Evolutionary conservation across 2,113 vertebrate genomes (phyloP).

Genomic region (Chionomys nivalis): DNA sequence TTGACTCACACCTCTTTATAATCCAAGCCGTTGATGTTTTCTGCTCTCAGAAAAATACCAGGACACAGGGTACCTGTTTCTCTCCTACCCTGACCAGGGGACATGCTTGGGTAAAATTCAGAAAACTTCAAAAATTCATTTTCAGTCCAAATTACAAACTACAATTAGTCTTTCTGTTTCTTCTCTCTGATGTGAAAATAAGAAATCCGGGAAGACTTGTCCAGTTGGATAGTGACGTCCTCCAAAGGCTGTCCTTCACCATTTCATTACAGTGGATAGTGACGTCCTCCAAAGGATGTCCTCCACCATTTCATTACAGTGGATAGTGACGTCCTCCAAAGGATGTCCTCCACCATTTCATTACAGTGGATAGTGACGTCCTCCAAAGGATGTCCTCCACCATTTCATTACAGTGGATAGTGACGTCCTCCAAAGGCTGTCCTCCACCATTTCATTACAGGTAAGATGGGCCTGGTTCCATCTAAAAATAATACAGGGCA

Average conservation of each 20-base stretch:
- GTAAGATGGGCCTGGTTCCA: constrained; percentile 41
- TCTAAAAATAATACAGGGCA: not conserved
- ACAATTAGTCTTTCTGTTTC: constrained; percentile 27
- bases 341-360: too few species aligned
- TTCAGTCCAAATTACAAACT: constrained; percentile 51
- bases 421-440: not conserved
- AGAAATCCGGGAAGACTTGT: constrained; percentile 50
- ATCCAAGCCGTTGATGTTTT: constrained; percentile 41
- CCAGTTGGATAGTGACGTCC: constrained; percentile 6
- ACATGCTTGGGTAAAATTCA: not conserved
- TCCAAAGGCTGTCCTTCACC: not conserved
- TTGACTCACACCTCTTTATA: constrained; percentile 33
- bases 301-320: too few species aligned
- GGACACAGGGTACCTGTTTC: constrained; percentile 12
- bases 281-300: not conserved
- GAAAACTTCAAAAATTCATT: constrained; percentile 46
- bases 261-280: constrained; percentile 16
- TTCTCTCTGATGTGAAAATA: constrained; percentile 49
- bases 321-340: constrained; percentile 8
- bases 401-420: too few species aligned
- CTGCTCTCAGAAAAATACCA: constrained; percentile 25
- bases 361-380: constrained; percentile 15
- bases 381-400: not conserved
- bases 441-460: not conserved
- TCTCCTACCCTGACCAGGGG: not conserved